Evolutionary conservation across 2,113 vertebrate genomes (phyloP).

Genomic region (Eidolon helvum): DNA sequence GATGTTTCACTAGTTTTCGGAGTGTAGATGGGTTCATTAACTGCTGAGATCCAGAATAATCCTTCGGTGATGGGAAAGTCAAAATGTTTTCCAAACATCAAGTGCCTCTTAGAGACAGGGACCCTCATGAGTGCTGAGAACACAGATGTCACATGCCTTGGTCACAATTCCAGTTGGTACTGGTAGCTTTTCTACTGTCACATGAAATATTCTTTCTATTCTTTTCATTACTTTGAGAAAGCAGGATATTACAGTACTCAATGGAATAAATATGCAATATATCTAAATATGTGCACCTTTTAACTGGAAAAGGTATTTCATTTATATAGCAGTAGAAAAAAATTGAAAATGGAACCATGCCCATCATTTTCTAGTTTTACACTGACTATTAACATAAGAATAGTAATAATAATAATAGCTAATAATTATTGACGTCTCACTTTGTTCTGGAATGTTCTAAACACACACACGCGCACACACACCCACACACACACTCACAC

Average conservation of each 20-base stretch:
- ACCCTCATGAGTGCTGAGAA: neutral
- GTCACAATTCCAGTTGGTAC: constrained; percentile 8
- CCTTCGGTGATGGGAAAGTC: constrained; percentile 51
- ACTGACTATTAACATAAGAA: neutral
- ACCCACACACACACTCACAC: neutral
- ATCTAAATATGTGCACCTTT: neutral
- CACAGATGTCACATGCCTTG: neutral
- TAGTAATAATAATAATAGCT: neutral
- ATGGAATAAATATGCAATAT: neutral
- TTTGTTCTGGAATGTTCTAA: neutral
- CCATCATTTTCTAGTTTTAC: neutral
- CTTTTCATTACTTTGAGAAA: neutral
- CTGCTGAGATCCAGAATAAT: constrained; percentile 50
- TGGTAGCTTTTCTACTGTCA: neutral
- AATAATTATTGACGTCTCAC: neutral
- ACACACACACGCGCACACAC: neutral
- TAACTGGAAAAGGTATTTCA: neutral
- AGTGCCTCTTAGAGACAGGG: neutral
- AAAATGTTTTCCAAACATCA: constrained; percentile 51
- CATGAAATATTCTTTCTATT: neutral
- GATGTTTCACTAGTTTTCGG: neutral
- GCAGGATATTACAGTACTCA: neutral
- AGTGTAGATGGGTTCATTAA: constrained; percentile 50
- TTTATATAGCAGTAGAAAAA: neutral
- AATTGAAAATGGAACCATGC: neutral